Conservation (phyloP, 2,888 invertebrate genomes). For the Malacosoma neustria region DNA sequence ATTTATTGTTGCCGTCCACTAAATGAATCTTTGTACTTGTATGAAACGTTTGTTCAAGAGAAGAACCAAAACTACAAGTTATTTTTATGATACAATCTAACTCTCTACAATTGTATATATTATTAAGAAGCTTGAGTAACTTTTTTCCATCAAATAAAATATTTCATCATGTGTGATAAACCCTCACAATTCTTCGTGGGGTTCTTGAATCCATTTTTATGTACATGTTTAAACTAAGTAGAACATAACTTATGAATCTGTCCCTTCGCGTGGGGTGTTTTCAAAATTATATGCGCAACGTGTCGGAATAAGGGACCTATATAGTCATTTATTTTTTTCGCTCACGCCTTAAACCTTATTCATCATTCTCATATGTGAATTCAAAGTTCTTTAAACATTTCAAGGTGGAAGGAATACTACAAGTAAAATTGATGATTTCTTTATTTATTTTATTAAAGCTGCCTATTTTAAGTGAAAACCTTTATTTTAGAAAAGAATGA, state of each 20-base stretch:
- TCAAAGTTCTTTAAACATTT: no score
- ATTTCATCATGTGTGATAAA: neutral
- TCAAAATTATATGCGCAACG: neutral
- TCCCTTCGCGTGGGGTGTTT: neutral
- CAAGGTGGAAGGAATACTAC: no score
- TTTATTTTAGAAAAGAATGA: no score
- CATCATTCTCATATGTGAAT: no score
- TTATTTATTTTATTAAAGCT: no score
- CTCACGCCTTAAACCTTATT: no score
- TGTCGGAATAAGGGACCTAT: neutral
- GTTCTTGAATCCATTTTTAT: neutral
- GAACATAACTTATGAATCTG: neutral
- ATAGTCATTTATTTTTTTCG: neutral
- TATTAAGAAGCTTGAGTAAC: no score
- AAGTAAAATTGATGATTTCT: no score
- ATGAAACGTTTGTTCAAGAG: neutral
- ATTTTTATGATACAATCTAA: no score
- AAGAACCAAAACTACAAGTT: neutral
- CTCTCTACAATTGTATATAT: no score
- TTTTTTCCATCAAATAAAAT: neutral
- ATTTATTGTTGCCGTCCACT: slow-evolving; percentile 59
- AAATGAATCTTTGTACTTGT: slow-evolving; percentile 23
- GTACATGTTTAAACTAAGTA: neutral
- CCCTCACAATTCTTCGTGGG: neutral
- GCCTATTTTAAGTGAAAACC: no score